phyloP scores from a whole-genome alignment of 1,140 invertebrate species.

The Phenacoccus solenopsis region DNA sequence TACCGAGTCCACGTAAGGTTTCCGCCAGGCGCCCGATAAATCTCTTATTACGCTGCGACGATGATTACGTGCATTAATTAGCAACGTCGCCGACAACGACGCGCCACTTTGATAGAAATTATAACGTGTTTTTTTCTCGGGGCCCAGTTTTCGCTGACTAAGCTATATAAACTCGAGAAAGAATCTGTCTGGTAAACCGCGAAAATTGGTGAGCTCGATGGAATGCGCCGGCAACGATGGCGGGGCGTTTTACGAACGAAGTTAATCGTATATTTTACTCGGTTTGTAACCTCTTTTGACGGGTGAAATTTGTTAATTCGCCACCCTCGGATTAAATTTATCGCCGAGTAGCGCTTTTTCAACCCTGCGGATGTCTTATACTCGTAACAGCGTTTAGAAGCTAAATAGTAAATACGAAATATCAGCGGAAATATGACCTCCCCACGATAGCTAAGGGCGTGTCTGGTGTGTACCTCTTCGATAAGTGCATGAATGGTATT shows the following conservation, averaged over 20 bases:
- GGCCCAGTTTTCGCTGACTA: too few relatives aligned
- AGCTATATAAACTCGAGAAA: too few relatives aligned
- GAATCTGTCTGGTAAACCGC: too few relatives aligned
- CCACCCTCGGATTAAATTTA: constrained; percentile 1
- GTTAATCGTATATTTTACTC: not conserved
- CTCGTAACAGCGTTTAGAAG: not conserved
- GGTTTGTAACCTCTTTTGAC: not conserved
- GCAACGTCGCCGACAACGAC: not conserved
- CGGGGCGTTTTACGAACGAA: not conserved
- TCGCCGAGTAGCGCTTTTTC: not conserved
- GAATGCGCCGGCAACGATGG: too few relatives aligned
- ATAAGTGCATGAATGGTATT: not conserved
- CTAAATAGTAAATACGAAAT: not conserved
- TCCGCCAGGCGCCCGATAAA: not conserved
- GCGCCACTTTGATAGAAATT: too few relatives aligned
- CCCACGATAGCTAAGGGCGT: not conserved
- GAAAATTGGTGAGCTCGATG: not conserved
- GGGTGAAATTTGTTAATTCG: not conserved
- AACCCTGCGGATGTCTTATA: not conserved
- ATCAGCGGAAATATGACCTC: constrained; percentile 1
- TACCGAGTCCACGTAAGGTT: not conserved
- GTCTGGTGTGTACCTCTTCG: not conserved
- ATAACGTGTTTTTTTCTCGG: too few relatives aligned
- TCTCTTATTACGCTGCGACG: not conserved
- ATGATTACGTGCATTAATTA: not conserved